Evolutionary conservation across 2,888 invertebrate species (phyloP), one percentile per base, ranked within the genome.

Genomic region (Adineta ricciae): DNA sequence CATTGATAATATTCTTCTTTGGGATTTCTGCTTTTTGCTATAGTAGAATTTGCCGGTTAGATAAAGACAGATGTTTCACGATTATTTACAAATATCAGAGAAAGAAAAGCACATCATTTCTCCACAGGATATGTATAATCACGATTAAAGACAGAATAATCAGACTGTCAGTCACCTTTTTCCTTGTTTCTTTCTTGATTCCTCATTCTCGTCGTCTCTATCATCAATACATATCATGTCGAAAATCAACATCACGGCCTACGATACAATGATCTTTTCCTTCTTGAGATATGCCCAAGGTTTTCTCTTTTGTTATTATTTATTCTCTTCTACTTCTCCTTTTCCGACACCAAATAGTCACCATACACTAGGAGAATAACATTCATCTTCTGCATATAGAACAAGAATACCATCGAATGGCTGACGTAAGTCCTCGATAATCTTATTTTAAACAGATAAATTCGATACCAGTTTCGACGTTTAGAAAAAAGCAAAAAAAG

Each of bases 401-500:
- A 64, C 16, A 32, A 64, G 27, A n/a, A 27, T 64, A 27, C 16
- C 64, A 32, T 64, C 32, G 32, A 36, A 64, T 64, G 64, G 32
- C 64, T 36, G 64, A 64, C 32, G 64, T 64, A 64, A 64, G 64
- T 64, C 19, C 19, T 9, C 19, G 19, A 3, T 50, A 7, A 50
- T 50, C 11, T 50, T 46, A 46, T 46, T 46, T 46, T 46, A 8
- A 46, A 46, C 11, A 5, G 11, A 46, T 46, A 5, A 46, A 46
- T 46, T 46, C 11, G 8, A 46, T 5, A 11, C 5, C 8, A 46
- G 11, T 46, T 5, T 46, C 11, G 5, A 8, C 11, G 11, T 46
- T 46, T 46, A 84, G 84, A 86, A 85, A 86, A 86, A 84, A 85
- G 86, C 41, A 56, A 86, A 86, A 49, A 87, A 88, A 87, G 87